Evolutionary conservation across 2,888 invertebrate species (phyloP), one percentile per base, ranked within the genome.

Genomic region (Julus scanicus): DNA sequence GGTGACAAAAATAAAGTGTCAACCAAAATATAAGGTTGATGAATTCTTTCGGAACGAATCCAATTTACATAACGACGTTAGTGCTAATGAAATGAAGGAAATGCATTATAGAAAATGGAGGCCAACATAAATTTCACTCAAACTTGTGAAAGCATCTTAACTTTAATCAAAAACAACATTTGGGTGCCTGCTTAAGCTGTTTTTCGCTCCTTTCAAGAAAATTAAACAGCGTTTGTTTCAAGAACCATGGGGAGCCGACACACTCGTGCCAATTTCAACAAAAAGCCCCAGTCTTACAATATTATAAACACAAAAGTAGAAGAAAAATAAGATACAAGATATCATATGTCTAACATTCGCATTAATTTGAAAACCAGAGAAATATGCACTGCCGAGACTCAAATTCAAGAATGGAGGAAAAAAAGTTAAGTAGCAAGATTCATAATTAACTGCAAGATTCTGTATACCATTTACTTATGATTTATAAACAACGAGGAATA

Each of bases 161-260:
- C 71, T 71, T 71, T 71, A 71, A 71, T 71, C 71, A 71, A 71
- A 71, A 71, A 71, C 71, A 71, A 71, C 71, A 71, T 29, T 71
- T 20, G 71, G 29, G 71, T 20, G 29, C 71, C 71, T 29, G 71
- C 71, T 2, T 71, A 71, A 71, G 71, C 71, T 29, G 29, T 71
- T 71, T 29, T 71, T 71, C 71, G 71, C n/a, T 17, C 71, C 71
- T 71, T 71, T 71, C 71, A 71, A 20, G 71, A 71, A 71, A 71
- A 71, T 71, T 71, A 71, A 71, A 71, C 71, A 71, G 29, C 71
- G 20, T 71, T 71, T 71, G 71, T 71, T 71, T 29, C 29, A 29
- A 71, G 71, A 71, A 9, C 71, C 71, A n/a, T 71, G 8, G 71
- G 71, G 71, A 71, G 29, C 29, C 71, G 29, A 71, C 6, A 8